Conservation (phyloP, 2,888 invertebrate genomes). For the Hofmannophila pseudospretella region DNA sequence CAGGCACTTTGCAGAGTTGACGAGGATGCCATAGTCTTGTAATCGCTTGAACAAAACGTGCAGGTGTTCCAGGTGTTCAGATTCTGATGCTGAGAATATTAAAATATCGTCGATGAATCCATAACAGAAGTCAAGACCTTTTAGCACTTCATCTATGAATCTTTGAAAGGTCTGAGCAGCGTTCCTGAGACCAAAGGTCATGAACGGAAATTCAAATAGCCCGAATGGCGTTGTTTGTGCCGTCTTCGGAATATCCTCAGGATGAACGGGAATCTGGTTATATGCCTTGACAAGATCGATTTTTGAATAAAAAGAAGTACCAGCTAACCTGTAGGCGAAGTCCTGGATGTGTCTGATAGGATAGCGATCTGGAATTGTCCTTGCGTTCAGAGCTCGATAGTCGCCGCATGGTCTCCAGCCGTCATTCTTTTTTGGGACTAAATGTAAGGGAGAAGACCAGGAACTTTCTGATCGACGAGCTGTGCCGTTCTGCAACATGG, state of each 20-base stretch:
- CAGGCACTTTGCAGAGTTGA: conserved; percentile 23
- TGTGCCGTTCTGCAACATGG: too few species aligned
- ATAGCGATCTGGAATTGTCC: too few species aligned
- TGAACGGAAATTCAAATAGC: conserved; percentile 29
- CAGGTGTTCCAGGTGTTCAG: conserved; percentile 22
- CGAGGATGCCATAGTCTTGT: conserved; percentile 17
- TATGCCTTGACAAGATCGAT: too few species aligned
- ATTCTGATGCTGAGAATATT: too few species aligned
- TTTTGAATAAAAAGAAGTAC: conserved; percentile 8
- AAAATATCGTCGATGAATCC: conserved; percentile 39
- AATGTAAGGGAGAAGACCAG: conserved; percentile 12
- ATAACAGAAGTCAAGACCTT: conserved; percentile 20
- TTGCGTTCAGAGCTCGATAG: conserved; percentile 15
- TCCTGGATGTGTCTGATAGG: too few species aligned
- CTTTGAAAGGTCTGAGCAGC: conserved; percentile 46
- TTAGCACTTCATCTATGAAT: conserved; percentile 32
- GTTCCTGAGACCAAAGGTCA: conserved; percentile 43
- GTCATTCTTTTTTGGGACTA: conserved; percentile 12
- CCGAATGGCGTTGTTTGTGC: conserved; percentile 34
- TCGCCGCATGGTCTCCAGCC: conserved; percentile 17
- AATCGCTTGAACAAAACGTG: conserved; percentile 18
- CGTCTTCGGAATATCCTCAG: conserved; percentile 18
- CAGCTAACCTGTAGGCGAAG: too few species aligned
- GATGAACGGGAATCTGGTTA: conserved; percentile 8
- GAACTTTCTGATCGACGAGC: too few species aligned